These are phyloP conservation scores for Apamea epomidion DNA, from an alignment of 2,888 invertebrate species.

Conservation along the genomic window DNA sequence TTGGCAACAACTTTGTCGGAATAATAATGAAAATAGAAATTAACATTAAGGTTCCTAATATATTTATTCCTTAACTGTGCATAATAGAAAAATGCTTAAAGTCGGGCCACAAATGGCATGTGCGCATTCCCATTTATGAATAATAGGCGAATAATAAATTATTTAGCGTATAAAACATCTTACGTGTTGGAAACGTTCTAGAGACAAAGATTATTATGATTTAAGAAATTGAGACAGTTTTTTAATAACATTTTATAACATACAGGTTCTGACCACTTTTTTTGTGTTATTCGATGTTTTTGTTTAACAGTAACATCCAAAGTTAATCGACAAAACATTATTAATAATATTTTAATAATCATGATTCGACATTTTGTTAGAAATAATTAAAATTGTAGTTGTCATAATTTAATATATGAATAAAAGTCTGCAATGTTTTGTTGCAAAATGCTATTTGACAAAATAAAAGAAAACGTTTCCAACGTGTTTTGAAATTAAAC, in stretches of 20 bases:
- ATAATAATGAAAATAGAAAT: not conserved
- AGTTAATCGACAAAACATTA: not conserved
- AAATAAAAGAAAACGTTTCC: constrained; percentile 1
- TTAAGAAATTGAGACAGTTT: not conserved
- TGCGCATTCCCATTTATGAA: constrained; percentile 11
- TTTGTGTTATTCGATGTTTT: not conserved
- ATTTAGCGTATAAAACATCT: constrained; percentile 45
- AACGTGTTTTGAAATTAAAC: not conserved
- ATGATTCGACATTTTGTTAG: not conserved
- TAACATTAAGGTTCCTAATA: not conserved
- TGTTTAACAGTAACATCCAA: not conserved
- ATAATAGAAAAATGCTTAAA: not conserved
- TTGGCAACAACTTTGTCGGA: no score
- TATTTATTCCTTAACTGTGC: not conserved
- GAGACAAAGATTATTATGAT: not conserved
- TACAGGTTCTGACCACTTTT: not conserved
- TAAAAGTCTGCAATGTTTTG: not conserved
- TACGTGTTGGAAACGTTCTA: constrained; percentile 2
- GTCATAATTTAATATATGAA: not conserved
- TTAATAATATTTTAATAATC: not conserved
- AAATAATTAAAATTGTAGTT: not conserved
- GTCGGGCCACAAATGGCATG: not conserved
- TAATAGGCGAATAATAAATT: no score
- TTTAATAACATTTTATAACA: constrained; percentile 23
- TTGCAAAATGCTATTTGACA: constrained; percentile 20